These are phyloP conservation scores for Pollicipes pollicipes DNA, from an alignment of 1,140 invertebrate species.

Conservation along the genomic window DNA sequence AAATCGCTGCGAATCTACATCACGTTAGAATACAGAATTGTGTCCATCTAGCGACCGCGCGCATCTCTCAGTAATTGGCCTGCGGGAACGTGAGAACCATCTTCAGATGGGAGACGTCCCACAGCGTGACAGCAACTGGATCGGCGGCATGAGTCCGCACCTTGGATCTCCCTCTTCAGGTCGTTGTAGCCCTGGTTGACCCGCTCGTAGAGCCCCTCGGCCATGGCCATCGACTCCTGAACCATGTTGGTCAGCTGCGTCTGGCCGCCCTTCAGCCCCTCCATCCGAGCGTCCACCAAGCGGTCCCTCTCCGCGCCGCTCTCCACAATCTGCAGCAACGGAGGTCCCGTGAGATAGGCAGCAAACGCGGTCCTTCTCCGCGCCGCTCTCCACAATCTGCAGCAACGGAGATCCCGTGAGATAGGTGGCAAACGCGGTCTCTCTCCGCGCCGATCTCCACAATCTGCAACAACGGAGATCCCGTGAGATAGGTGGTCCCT, in stretches of 20 bases:
- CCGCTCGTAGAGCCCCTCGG: conserved; percentile 34
- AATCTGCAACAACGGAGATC: too few species aligned
- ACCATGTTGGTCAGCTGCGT: conserved; percentile 31
- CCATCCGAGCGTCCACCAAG: conserved; percentile 17
- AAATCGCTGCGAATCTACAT: too few species aligned
- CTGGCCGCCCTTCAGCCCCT: conserved; percentile 19
- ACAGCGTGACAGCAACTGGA: too few species aligned
- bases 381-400: background rate
- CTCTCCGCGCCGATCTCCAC: too few species aligned
- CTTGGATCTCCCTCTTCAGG: conserved; percentile 22
- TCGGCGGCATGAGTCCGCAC: too few species aligned
- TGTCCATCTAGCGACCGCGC: too few species aligned
- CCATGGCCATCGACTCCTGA: conserved; percentile 33
- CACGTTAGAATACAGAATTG: too few species aligned
- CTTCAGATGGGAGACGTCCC: too few species aligned
- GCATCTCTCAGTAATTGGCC: too few species aligned
- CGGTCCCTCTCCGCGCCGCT: conserved; percentile 20
- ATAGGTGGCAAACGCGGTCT: too few species aligned
- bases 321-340: conserved; percentile 5
- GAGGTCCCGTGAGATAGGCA: background rate
- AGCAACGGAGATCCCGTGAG: background rate
- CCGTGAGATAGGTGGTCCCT: too few species aligned
- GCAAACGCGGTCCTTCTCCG: background rate
- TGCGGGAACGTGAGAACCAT: too few species aligned
- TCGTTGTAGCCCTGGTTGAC: conserved; percentile 37